A percentile compares a stretch with the other conserved stretches of the same genome.
Conservation (phyloP, 2,888 invertebrate genomes). For the Apodemia zela region DNA sequence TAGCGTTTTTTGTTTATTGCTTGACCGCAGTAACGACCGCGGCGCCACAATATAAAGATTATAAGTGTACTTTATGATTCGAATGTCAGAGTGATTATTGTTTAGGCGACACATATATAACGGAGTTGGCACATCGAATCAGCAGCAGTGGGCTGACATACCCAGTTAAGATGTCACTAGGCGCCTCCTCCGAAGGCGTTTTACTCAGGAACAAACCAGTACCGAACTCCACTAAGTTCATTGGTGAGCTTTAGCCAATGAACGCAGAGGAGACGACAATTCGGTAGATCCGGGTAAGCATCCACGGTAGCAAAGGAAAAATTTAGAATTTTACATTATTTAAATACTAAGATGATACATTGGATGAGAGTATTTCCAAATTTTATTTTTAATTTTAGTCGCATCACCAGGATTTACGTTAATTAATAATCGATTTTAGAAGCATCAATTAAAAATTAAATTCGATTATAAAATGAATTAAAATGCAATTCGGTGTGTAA, state of each 20-base stretch:
- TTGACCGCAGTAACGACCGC: too few relatives aligned
- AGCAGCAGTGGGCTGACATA: conserved; percentile 72
- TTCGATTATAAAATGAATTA: too few relatives aligned
- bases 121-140: conserved; percentile 59
- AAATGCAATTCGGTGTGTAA: too few relatives aligned
- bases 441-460: too few relatives aligned
- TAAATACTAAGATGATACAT: not conserved
- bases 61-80: not conserved
- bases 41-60: too few relatives aligned
- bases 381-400: too few relatives aligned
- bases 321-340: conserved; percentile 55
- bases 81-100: conserved; percentile 17
- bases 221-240: conserved; percentile 97
- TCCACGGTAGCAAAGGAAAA: conserved; percentile 76
- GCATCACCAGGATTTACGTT: too few relatives aligned
- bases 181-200: conserved; percentile 94
- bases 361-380: too few relatives aligned
- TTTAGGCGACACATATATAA: conserved; percentile 51
- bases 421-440: too few relatives aligned
- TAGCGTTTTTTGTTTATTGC: too few relatives aligned
- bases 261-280: conserved; percentile 48
- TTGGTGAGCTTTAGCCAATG: conserved; percentile 87
- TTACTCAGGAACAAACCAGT: conserved; percentile 95
- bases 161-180: conserved; percentile 83
- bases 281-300: conserved; percentile 60